These are phyloP conservation scores for Sycobia sp. DNA, from an alignment of 1,140 invertebrate genomes.

Conservation along the genomic window DNA sequence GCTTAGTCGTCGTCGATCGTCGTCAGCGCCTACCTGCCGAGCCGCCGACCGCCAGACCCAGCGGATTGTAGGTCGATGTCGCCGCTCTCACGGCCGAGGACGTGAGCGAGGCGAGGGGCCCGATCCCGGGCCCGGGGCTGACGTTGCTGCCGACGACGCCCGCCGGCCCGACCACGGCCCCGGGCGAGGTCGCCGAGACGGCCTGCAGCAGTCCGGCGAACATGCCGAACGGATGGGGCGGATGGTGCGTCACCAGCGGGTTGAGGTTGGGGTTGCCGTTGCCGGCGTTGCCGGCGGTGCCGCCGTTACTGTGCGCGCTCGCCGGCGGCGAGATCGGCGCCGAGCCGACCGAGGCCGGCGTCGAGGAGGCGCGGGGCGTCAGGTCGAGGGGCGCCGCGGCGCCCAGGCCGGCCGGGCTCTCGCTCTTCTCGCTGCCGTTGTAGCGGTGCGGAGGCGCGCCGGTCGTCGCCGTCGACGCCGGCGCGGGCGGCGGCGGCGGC, in stretches of 20 bases:
- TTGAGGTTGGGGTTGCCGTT: conserved; percentile 37
- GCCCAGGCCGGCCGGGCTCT: conserved; percentile 51
- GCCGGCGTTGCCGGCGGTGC: no score
- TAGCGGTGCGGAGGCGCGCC: conserved; percentile 47
- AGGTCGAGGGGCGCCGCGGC: conserved; percentile 57
- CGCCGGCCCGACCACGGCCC: conserved; percentile 40
- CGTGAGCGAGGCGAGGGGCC: conserved; percentile 74
- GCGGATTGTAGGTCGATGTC: conserved; percentile 80
- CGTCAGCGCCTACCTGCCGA: conserved; percentile 71
- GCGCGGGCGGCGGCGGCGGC: background rate
- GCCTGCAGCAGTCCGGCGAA: conserved; percentile 62
- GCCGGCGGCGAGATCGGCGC: conserved; percentile 50
- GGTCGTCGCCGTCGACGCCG: conserved; percentile 55
- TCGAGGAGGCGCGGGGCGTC: conserved; percentile 57
- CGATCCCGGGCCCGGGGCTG: conserved; percentile 42
- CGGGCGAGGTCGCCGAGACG: conserved; percentile 51
- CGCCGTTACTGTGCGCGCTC: no score
- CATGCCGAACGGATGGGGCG: conserved; percentile 57
- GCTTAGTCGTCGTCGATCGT: background rate
- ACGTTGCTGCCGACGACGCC: conserved; percentile 38
- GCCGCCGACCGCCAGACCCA: conserved; percentile 75
- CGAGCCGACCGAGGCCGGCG: conserved; percentile 54
- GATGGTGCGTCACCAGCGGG: conserved; percentile 24
- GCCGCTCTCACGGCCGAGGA: conserved; percentile 71
- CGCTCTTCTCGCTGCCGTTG: conserved; percentile 63